Evolutionary conservation across 2,113 vertebrate genomes (phyloP).

Genomic region (Austrofundulus limnaeus): DNA sequence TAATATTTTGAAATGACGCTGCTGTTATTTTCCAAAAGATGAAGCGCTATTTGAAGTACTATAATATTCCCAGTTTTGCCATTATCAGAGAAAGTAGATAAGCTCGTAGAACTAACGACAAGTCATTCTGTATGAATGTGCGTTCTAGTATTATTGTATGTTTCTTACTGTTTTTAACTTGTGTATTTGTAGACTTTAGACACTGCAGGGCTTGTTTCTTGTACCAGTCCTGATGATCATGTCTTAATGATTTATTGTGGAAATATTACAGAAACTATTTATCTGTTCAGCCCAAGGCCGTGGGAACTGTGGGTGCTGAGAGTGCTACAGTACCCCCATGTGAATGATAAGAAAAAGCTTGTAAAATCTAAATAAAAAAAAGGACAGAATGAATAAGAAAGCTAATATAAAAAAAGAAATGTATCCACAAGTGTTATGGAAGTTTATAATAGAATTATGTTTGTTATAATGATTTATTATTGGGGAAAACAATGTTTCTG

Average conservation of each 20-base stretch:
- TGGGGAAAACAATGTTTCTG: too few species aligned
- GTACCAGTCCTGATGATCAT: slow-evolving; percentile 40
- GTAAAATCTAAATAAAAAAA: too few species aligned
- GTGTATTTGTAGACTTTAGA: slow-evolving; percentile 45
- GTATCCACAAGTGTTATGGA: too few species aligned
- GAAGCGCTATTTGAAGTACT: slow-evolving; percentile 40
- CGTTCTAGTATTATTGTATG: slow-evolving; percentile 60
- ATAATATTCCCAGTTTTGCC: slow-evolving; percentile 20
- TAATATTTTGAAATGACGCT: slow-evolving; percentile 50
- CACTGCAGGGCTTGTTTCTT: slow-evolving; percentile 38
- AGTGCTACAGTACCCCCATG: too few species aligned
- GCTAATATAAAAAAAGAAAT: too few species aligned
- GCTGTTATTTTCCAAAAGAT: slow-evolving; percentile 49
- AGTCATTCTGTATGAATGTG: slow-evolving; percentile 73
- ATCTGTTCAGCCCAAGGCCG: background rate
- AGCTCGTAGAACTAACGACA: slow-evolving; percentile 63
- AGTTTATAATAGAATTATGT: too few species aligned
- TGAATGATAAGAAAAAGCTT: too few species aligned
- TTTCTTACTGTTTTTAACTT: slow-evolving; percentile 57
- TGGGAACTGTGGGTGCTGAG: too few species aligned
- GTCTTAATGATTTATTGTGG: slow-evolving; percentile 63
- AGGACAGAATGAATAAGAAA: too few species aligned
- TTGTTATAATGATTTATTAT: too few species aligned
- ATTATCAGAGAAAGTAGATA: slow-evolving; percentile 33
- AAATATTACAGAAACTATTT: slow-evolving; percentile 58